Base-by-base conservation (phyloP, 2,888 invertebrate species). In the Caradrina kadenii region DNA sequence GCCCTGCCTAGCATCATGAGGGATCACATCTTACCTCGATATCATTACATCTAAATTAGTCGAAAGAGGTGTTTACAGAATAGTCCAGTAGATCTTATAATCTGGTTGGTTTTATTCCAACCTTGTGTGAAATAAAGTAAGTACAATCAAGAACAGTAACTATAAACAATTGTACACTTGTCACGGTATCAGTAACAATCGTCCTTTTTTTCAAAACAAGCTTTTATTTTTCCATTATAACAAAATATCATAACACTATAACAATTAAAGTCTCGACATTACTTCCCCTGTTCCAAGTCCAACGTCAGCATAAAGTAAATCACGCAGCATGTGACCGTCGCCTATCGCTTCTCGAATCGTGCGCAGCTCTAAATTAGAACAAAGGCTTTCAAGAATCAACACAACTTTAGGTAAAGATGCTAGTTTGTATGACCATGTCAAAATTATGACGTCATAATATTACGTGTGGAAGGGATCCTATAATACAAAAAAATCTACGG, bases 331-430 rank as follows among this genome's bases (percentile, higher is more conserved):
- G 94, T 71, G 85, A 76, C 82, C 70, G 65, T 53, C 55, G 72
- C 60, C 49, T 81, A 81, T 83, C 70, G 61, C 63, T 60, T 61
- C 15, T 63, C 73, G 59, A 54, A 65, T 79, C 76, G 68, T 67
- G 70, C 83, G 87, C 85, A 85, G 87, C 90, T 89, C 89, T 92
- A 91, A 94, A 93, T 93, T 93, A 93, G 93, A 91, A 87, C 88
- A 55, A 39, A 88, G 81, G 85, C 81, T 88, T 64, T 56, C 55
- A 76, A 42, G 19, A 61, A 22, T 53, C 62, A 56, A 26, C 31
- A 17, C 45, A 26, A 17, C 22, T 63, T 63, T 19, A 65, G 42
- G 13, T 49, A 15, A 52, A 10, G 0, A 45, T 45, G 45, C 17
- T 45, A 45, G 1, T 22, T 26, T 2, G 2, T 2, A 17, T 6